phyloP scores from a whole-genome alignment of 1,140 invertebrate genomes.

The Globodera ellingtonae region DNA sequence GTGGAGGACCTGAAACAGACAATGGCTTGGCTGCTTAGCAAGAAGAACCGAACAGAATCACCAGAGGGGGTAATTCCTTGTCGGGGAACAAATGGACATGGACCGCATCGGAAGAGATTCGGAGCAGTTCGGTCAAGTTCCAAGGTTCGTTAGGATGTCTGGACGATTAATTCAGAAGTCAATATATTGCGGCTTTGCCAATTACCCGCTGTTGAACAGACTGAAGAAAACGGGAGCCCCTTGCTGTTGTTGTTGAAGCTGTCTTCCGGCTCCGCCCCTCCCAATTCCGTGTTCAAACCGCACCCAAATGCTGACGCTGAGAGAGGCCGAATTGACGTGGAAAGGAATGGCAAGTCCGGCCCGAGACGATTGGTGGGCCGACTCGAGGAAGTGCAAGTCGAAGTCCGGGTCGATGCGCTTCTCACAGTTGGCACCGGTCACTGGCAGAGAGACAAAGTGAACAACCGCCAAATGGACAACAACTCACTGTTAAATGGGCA shows the following conservation, averaged over 20 bases:
- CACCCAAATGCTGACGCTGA: conserved; percentile 92
- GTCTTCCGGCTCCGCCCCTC: conserved; percentile 77
- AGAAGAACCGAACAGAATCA: neutral
- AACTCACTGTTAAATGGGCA: conserved; percentile 82
- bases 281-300: conserved; percentile 79
- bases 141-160: conserved; percentile 74
- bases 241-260: neutral
- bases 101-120: conserved; percentile 85
- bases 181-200: conserved; percentile 25
- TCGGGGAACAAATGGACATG: conserved; percentile 85
- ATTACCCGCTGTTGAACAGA: conserved; percentile 72
- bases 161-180: neutral
- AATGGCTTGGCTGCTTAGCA: neutral
- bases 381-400: conserved; percentile 89
- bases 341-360: conserved; percentile 88
- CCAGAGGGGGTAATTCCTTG: conserved; percentile 75
- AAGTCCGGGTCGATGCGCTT: conserved; percentile 94
- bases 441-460: conserved; percentile 68
- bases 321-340: conserved; percentile 74
- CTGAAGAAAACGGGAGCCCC: conserved; percentile 76
- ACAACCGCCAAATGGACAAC: conserved; percentile 84
- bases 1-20: conserved; percentile 70
- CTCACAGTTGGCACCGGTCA: conserved; percentile 91
- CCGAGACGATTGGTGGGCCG: conserved; percentile 74
- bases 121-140: conserved; percentile 78